phyloP scores from a whole-genome alignment of 2,797 vertebrate species.

The Perodicticus potto region DNA sequence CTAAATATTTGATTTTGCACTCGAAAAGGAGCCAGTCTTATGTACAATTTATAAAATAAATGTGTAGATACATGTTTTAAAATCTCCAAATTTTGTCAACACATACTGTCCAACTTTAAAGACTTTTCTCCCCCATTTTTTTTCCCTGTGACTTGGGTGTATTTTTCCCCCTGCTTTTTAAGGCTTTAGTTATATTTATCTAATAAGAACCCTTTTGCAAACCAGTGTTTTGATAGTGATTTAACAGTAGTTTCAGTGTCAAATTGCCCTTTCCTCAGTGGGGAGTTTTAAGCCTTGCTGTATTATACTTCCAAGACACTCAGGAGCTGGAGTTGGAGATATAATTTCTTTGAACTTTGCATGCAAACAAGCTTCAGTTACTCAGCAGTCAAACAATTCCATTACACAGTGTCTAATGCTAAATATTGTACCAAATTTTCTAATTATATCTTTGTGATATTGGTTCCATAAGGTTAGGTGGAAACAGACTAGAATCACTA shows the following conservation, averaged over 20 bases:
- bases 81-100: slow-evolving; percentile 86
- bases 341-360: slow-evolving; percentile 92
- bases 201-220: slow-evolving; percentile 89
- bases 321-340: slow-evolving; percentile 91
- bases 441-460: slow-evolving; percentile 88
- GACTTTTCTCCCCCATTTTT: slow-evolving; percentile 79
- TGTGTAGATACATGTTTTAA: slow-evolving; percentile 84
- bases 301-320: slow-evolving; percentile 90
- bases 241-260: slow-evolving; percentile 90
- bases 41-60: slow-evolving; percentile 87
- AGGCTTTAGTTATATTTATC: slow-evolving; percentile 85
- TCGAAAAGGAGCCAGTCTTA: slow-evolving; percentile 85
- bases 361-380: slow-evolving; percentile 89
- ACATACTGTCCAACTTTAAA: slow-evolving; percentile 86
- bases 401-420: slow-evolving; percentile 86
- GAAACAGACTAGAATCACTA: slow-evolving; percentile 87
- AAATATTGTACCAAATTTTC: slow-evolving; percentile 89
- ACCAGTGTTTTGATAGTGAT: slow-evolving; percentile 87
- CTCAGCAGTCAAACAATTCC: slow-evolving; percentile 89
- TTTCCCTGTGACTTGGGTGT: slow-evolving; percentile 76
- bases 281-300: slow-evolving; percentile 90
- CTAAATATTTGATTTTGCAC: slow-evolving; percentile 89
- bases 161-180: slow-evolving; percentile 81
- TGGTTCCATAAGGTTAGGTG: slow-evolving; percentile 84
- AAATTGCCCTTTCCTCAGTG: slow-evolving; percentile 91